Evolutionary conservation across 2,888 invertebrate genomes (phyloP), one percentile per base, ranked within the genome.

Genomic region (Dicranocentrus wangi): DNA sequence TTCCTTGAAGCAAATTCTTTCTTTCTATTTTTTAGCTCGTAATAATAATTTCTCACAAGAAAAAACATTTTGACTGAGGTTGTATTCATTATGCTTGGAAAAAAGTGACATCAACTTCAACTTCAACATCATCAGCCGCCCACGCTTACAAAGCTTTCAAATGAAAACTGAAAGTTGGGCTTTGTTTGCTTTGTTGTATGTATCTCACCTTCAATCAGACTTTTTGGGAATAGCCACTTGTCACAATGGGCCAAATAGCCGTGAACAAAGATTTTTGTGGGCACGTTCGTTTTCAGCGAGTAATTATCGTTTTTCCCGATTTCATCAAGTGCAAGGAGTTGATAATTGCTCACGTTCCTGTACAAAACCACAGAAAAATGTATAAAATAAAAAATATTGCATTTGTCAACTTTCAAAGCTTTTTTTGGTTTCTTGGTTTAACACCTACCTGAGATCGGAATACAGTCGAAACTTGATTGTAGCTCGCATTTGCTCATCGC

Each of bases 161-260:
- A n/a, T n/a, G n/a, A n/a, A n/a, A n/a, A n/a, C n/a, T n/a, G 47
- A n/a, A 47, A 47, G 2, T 47, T 32, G 32, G n/a, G n/a, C n/a
- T n/a, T n/a, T n/a, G n/a, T n/a, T n/a, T n/a, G n/a, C 39, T 39
- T 13, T 39, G 39, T 39, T 39, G 7, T 39, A 32, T 32, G 32
- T 47, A 55, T 21, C 69, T 80, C 66, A 65, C 83, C 79, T 75
- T 82, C 72, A 53, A 83, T 77, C 10, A 82, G 39, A 58, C 82
- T 83, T 66, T 77, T 79, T 7, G 82, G 84, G 43, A 83, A 84
- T 8, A 69, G 76, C 76, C 77, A 79, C 28, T 84, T 83, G 76
- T 83, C 80, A 72, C 84, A 84, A 47, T 79, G 72, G 13, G 84
- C 82, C 0, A 84, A 58, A 70, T 83, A 84, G 17, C 84, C 84